phyloP scores from a whole-genome alignment of 1,140 invertebrate species.

The Calycopis cecrops region DNA sequence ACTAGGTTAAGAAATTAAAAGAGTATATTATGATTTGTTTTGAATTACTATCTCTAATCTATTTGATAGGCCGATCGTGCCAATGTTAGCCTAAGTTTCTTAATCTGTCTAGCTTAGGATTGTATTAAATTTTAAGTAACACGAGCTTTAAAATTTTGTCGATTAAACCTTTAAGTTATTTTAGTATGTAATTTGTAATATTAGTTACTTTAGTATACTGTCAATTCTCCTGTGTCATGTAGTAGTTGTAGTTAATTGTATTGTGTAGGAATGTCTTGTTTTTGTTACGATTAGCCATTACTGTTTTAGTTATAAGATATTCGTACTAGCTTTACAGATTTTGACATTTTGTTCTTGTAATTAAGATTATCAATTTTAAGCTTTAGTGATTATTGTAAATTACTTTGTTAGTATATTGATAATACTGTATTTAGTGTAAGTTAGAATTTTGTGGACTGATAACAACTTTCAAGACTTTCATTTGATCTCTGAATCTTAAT shows the following conservation, averaged over 20 bases:
- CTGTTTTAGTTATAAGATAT: background rate
- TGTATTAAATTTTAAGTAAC: background rate
- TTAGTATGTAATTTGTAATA: background rate
- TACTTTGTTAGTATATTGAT: background rate
- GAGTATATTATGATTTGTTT: background rate
- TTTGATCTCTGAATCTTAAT: constrained; percentile 70
- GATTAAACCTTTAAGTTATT: constrained; percentile 22
- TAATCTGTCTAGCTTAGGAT: background rate
- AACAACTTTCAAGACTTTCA: constrained; percentile 63
- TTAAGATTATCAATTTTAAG: too few species aligned
- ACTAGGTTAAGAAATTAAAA: constrained; percentile 39
- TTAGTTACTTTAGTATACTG: background rate
- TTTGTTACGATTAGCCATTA: constrained; percentile 29
- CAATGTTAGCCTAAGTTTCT: constrained; percentile 51
- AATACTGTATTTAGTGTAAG: background rate
- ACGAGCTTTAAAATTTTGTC: constrained; percentile 23
- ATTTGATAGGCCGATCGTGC: constrained; percentile 55
- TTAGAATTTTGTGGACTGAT: constrained; percentile 45
- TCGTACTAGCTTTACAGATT: too few species aligned
- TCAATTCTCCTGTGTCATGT: constrained; percentile 8
- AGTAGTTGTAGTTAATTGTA: constrained; percentile 9
- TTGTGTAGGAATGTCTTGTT: constrained; percentile 20
- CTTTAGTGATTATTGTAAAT: too few species aligned
- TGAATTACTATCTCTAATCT: background rate
- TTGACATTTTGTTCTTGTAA: too few species aligned